Evolutionary conservation across 2,888 invertebrate genomes (phyloP).

Genomic region (Deilephila porcellus): DNA sequence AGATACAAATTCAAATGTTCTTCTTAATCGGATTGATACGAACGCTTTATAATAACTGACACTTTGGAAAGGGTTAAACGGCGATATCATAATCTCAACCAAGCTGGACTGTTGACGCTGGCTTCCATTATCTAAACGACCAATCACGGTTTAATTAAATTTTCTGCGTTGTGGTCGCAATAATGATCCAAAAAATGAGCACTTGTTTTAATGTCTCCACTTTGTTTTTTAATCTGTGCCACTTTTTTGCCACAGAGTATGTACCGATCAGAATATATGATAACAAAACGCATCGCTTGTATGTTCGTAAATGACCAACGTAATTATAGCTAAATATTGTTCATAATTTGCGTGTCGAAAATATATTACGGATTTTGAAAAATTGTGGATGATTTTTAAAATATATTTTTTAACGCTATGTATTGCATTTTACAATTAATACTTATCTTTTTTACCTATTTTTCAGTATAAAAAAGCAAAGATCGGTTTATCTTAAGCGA

Average conservation of each 20-base stretch:
- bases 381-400: background rate
- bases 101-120: constrained; percentile 53
- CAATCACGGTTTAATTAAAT: constrained; percentile 66
- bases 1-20: background rate
- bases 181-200: constrained; percentile 36
- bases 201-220: constrained; percentile 28
- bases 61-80: constrained; percentile 50
- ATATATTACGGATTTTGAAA: background rate
- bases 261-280: background rate
- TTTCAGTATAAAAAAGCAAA: too few relatives aligned
- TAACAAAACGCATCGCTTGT: background rate
- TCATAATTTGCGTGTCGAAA: background rate
- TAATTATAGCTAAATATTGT: background rate
- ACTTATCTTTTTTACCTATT: too few relatives aligned
- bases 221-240: background rate
- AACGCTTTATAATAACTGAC: constrained; percentile 45
- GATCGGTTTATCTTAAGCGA: too few relatives aligned
- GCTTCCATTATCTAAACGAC: constrained; percentile 69
- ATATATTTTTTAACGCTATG: background rate
- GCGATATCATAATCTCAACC: constrained; percentile 58
- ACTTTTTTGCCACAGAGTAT: background rate
- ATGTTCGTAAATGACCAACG: background rate
- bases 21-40: constrained; percentile 34
- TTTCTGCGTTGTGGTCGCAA: constrained; percentile 43
- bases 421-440: background rate